Evolutionary conservation across 2,113 vertebrate species (phyloP), one percentile per base, ranked within the genome.

Genomic region (Ellobius talpinus): DNA sequence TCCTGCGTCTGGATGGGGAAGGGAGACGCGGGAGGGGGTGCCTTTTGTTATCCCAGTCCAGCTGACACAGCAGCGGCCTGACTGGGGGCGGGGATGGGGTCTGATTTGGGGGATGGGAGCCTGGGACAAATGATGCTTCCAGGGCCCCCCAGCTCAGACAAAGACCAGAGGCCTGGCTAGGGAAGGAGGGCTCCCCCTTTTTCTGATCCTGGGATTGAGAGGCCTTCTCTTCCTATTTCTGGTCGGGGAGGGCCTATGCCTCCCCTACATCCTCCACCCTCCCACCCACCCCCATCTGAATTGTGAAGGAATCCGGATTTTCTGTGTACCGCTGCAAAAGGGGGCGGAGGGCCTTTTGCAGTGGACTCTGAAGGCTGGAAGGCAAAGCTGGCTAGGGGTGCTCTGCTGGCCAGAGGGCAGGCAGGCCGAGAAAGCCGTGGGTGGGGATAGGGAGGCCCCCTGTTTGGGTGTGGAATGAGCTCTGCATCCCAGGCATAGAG

Each of bases 261-360:
- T 92, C 95, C 84, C 89, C 61, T 94, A 36, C 90, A 93, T 96
- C 95, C 92, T 97, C 76, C 87, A 78, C 89, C 86, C 50, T 76
- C 96, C 89, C 24, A n/a, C 47, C 7, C 52, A 12, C 55, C 90
- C 93, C 92, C 87, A 79, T 95, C 95, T 91, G 96, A 97, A 97
- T 97, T 97, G 97, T 98, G 97, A 96, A 98, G 97, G 98, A 98
- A 97, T 98, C 96, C 47, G 65, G 86, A 94, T 98, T 98, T 97
- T 95, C 96, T 52, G 84, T 96, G 76, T 92, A 95, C n/a, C 47
- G 85, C 95, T 96, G 93, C 91, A 95, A 96, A 96, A 39, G 90
- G 81, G 91, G 94, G 84, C 61, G 87, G 55, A n/a, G 84, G 86
- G 84, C 13, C 52, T 58, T 88, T 77, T 94, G 90, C 97, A 26